Evolutionary conservation across 2,113 vertebrate species (phyloP).

Genomic region (Eulemur rufifrons): DNA sequence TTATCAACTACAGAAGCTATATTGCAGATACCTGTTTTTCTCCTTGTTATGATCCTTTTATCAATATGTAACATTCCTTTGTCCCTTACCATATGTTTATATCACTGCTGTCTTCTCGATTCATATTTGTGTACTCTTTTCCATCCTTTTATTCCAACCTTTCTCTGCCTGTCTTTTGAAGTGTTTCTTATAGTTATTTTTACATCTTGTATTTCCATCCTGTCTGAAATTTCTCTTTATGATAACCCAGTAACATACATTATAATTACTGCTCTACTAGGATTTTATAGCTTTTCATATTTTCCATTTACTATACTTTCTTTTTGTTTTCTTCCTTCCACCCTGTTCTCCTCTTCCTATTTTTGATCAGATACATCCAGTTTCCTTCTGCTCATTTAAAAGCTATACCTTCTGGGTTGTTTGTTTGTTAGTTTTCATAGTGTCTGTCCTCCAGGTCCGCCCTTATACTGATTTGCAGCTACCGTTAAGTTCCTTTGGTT

Average conservation of each 20-base stretch:
- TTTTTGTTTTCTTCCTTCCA: background rate
- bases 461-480: background rate
- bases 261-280: background rate
- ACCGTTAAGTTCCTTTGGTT: background rate
- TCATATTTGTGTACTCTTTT: background rate
- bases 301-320: background rate
- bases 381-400: background rate
- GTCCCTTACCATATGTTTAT: background rate
- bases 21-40: background rate
- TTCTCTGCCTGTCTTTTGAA: background rate
- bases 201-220: background rate
- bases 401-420: background rate
- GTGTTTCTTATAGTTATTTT: background rate
- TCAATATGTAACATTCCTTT: background rate
- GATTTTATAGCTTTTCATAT: background rate
- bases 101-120: background rate
- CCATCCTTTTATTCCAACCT: background rate
- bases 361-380: background rate
- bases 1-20: background rate
- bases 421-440: background rate
- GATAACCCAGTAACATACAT: background rate
- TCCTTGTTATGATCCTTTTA: background rate
- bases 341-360: fast-evolving
- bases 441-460: too few relatives aligned
- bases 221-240: background rate